Evolutionary conservation across 2,888 invertebrate genomes (phyloP), one percentile per base, ranked within the genome.

Genomic region (Aspidiotus rigidus): DNA sequence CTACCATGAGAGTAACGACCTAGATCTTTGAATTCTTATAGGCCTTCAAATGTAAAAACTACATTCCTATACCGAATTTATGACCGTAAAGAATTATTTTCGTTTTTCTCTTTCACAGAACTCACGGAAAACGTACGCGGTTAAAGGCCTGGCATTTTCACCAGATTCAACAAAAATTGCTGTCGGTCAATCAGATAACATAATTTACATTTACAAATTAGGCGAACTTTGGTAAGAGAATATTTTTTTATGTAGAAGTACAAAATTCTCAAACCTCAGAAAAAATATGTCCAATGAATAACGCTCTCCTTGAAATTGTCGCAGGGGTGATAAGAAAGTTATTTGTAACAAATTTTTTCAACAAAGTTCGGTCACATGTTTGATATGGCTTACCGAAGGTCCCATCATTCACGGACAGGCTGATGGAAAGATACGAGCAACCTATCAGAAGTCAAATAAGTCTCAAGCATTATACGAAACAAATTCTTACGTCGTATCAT

Each of bases 321-420:
- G 17, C 74, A 85, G 85, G 85, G 90, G 89, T 72, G 94, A 96
- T 71, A 97, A 97, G 79, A 98, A 98, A 81, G 94, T 95, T 15
- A 99, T 99, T 74, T 95, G 95, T 79, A 98, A 98, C 80, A 99
- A 99, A 81, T 97, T 97, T 77, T 86, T 89, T 0, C 87, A 88
- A 75, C 80, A 88, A 13, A 84, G 88, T 64, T 87, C 96, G 0
- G 90, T 95, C 0, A 94, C 94, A 0, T 86, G 90, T 74, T 79
- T 92, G 39, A 82, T 88, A 57, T 92, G 98, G 89, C 84, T 94
- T 7, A 81, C 84, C 57, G 90, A 93, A 40, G 90, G 91, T 54
- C 88, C 92, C 0, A 89, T 99, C 73, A 86, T 93, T 69, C 88
- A 91, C 74, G 98, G 98, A 72, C 82, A 90, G 72, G 83, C 87